Percentiles rank a stretch among this genome's conserved stretches.
phyloP scores from a whole-genome alignment of 2,797 vertebrate genomes.

The Cyprinella venusta region DNA sequence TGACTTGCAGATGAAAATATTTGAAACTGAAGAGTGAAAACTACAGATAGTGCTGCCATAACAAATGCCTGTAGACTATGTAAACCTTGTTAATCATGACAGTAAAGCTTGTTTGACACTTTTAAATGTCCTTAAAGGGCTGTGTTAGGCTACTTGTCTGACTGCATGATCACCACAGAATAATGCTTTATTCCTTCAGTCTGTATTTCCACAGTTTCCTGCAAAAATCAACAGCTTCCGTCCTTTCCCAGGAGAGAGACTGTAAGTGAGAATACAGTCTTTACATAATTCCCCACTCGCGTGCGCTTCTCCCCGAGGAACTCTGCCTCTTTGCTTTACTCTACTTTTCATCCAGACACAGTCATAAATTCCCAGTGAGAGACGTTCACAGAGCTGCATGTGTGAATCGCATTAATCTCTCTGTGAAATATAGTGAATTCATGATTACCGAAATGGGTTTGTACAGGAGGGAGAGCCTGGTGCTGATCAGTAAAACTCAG shows the following conservation, averaged over 20 bases:
- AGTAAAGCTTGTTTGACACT: not conserved
- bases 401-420: not conserved
- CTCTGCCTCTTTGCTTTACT: not conserved
- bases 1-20: not conserved
- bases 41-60: not conserved
- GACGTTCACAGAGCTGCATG: conserved; percentile 3
- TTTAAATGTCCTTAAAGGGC: not conserved
- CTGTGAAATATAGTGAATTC: not conserved
- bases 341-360: not conserved
- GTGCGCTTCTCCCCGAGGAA: not conserved
- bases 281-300: not conserved
- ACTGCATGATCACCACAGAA: too few species aligned
- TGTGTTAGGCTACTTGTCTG: not conserved
- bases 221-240: not conserved
- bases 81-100: not conserved
- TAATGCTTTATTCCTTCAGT: too few species aligned
- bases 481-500: not conserved
- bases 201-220: not conserved
- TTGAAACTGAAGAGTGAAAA: not conserved
- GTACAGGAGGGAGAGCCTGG: not conserved
- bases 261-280: not conserved
- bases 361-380: not conserved
- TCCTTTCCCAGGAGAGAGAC: conserved; percentile 3
- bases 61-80: not conserved
- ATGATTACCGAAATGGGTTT: not conserved